Base-by-base conservation (phyloP, 2,113 vertebrate genomes). In the Solea solea region DNA sequence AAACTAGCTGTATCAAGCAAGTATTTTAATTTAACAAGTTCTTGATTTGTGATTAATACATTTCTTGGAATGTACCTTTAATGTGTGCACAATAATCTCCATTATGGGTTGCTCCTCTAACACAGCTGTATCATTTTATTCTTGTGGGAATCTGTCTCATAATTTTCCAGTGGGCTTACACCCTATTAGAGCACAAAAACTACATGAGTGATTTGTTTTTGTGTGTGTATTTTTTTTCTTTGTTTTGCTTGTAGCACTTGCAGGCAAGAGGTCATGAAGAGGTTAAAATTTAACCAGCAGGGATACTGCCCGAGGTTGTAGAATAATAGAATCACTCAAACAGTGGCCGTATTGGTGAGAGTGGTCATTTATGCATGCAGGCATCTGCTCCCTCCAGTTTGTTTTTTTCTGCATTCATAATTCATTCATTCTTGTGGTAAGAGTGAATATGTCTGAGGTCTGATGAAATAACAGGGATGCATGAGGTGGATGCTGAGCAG, bases 241-340 rank as follows among this genome's bases (percentile, higher is more conserved):
- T 34, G 5, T 34, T 44, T 76, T 61, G 84, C 88, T 77, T 71
- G 62, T 73, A 83, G 89, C 85, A 16, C 28, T 86, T 66, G 60
- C 76, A 76, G 44, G 61, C 46, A 65, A 72, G 73, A 85, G 74
- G 76, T 72, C n/a, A 42, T 40, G 51, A 59, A 63, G 55, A 83
- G 88, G 85, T 84, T 85, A 80, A 83, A 87, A 82, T 83, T 86
- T 86, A 86, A 81, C 80, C 78, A 83, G 68, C 9, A 58, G 76
- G 82, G 86, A 86, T 76, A 68, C 39, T 34, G 80, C 85, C 80
- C 4, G 71, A 54, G 84, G 85, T 70, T 50, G 15, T 59, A 25
- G 58, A 69, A 84, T 78, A 82, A 77, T 7, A 59, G 11, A 78
- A 66, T 61, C 13, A 49, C 63, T 77, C 39, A 59, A 79, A 73